Conservation (phyloP, 2,113 vertebrate genomes). For the Pica pica region DNA sequence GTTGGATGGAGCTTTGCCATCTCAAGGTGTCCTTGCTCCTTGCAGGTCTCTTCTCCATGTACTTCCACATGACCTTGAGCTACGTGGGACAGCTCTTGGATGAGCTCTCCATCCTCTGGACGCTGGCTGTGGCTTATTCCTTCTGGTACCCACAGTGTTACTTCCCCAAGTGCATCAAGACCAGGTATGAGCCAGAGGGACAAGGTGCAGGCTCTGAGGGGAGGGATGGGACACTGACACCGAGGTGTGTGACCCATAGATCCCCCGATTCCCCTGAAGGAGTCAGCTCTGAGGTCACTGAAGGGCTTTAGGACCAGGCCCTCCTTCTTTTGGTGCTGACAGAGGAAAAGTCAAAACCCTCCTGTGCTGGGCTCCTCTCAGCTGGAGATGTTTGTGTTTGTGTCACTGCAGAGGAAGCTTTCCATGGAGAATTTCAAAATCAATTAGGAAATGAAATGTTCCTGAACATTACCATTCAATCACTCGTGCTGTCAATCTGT, state of each 20-base stretch:
- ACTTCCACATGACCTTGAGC: constrained; percentile 96
- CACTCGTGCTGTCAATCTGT: neutral
- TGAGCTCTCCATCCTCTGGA: constrained; percentile 92
- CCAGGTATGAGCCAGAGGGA: constrained; percentile 73
- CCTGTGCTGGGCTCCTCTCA: neutral
- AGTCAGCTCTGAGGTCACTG: neutral
- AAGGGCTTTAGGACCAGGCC: neutral
- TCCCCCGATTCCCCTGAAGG: neutral
- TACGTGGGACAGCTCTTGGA: constrained; percentile 93
- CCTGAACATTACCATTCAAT: neutral
- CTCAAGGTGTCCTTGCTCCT: neutral
- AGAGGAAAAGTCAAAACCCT: neutral
- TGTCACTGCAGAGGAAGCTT: neutral
- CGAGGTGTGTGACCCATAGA: neutral
- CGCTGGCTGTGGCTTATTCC: constrained; percentile 78
- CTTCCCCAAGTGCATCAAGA: constrained; percentile 82
- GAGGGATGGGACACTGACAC: neutral
- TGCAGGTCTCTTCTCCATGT: constrained; percentile 86
- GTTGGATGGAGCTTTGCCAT: neutral
- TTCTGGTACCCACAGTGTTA: constrained; percentile 84
- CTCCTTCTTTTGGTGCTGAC: neutral
- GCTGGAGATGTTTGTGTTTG: neutral
- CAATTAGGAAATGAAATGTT: neutral
- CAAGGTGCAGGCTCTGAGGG: neutral
- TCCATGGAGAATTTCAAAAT: neutral